Evolutionary conservation across 2,113 vertebrate genomes (phyloP).

Genomic region (Acrocephalus arundinaceus): DNA sequence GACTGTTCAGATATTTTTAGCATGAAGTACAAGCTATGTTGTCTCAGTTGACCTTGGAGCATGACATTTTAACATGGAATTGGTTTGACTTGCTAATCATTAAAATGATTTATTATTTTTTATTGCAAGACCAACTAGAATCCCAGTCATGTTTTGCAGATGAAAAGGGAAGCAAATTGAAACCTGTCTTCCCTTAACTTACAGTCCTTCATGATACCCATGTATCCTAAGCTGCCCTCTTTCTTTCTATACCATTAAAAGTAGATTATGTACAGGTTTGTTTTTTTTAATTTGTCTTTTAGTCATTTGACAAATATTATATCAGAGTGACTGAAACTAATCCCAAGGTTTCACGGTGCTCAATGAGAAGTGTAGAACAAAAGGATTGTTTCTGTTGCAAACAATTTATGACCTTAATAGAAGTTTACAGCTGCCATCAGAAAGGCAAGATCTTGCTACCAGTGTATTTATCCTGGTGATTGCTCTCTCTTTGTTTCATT

Average conservation of each 20-base stretch:
- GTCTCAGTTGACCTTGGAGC: constrained; percentile 56
- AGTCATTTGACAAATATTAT: constrained; percentile 18
- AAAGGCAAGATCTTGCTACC: not conserved
- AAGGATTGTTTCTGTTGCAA: not conserved
- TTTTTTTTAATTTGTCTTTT: not conserved
- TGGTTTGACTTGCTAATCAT: constrained; percentile 60
- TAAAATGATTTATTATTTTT: constrained; percentile 50
- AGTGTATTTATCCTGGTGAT: not conserved
- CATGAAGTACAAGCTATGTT: constrained; percentile 36
- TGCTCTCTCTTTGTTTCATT: not conserved
- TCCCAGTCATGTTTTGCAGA: not conserved
- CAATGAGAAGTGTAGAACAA: constrained; percentile 7
- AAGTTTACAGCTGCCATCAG: constrained; percentile 40
- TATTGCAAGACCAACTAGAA: constrained; percentile 20
- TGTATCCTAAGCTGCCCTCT: not conserved
- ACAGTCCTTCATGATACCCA: not conserved
- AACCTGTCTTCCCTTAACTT: not conserved
- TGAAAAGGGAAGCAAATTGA: constrained; percentile 17
- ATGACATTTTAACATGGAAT: constrained; percentile 60
- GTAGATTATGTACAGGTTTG: not conserved
- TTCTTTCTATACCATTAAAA: not conserved
- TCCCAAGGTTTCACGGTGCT: not conserved
- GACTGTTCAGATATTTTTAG: constrained; percentile 59
- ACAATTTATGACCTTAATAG: constrained; percentile 57
- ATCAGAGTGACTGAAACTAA: constrained; percentile 17